These are phyloP conservation scores for Leptinotarsa tumamoca DNA, from an alignment of 2,888 invertebrate species.

Conservation along the genomic window DNA sequence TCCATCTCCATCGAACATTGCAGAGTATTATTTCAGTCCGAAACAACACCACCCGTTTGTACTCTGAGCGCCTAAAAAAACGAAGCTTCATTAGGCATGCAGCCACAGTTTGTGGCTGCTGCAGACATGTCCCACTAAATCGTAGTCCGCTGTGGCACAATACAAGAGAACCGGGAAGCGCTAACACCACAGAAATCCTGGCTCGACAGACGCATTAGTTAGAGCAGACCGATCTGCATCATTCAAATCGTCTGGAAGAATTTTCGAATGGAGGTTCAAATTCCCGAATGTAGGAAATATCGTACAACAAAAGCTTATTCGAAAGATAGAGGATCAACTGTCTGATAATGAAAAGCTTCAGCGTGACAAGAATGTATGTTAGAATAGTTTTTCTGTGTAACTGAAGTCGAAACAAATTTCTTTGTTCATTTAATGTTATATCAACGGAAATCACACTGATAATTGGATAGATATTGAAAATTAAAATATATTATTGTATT, in stretches of 20 bases:
- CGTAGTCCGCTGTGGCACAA: conserved; percentile 21
- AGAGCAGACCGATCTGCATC: conserved; percentile 24
- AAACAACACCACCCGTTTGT: conserved; percentile 8
- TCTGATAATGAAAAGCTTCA: too few relatives aligned
- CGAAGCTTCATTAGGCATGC: conserved; percentile 30
- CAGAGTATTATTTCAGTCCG: conserved; percentile 3
- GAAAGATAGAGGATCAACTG: neutral
- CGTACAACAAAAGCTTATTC: neutral
- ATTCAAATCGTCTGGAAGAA: conserved; percentile 35
- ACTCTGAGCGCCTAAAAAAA: conserved; percentile 13
- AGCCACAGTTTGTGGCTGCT: conserved; percentile 29
- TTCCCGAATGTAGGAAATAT: neutral
- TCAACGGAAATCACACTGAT: too few relatives aligned
- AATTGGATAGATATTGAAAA: too few relatives aligned
- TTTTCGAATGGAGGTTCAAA: conserved; percentile 24
- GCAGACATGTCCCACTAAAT: conserved; percentile 25
- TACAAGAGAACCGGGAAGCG: conserved; percentile 29
- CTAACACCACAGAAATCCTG: conserved; percentile 35
- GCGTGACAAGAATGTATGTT: too few relatives aligned
- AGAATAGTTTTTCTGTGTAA: too few relatives aligned
- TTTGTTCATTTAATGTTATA: too few relatives aligned
- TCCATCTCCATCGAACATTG: neutral
- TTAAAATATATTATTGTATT: too few relatives aligned
- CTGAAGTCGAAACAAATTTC: too few relatives aligned
- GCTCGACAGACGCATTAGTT: conserved; percentile 33